Evolutionary conservation across 2,888 invertebrate species (phyloP).

Genomic region (Heteromyza rotundicornis): DNA sequence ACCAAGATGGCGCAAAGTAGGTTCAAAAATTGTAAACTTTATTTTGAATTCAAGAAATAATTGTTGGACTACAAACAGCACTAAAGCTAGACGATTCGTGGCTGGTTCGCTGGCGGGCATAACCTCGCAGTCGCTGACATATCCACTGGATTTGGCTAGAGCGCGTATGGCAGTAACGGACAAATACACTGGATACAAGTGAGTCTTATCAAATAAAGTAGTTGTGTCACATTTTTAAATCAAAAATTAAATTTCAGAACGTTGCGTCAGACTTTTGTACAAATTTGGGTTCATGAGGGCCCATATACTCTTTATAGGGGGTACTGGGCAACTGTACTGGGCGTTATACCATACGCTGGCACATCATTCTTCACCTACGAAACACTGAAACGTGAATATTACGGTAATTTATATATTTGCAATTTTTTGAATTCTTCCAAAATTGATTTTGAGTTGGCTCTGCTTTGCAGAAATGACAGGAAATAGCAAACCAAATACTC

Average conservation of each 20-base stretch:
- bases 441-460: background rate
- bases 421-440: background rate
- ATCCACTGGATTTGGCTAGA: conserved; percentile 95
- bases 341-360: conserved; percentile 96
- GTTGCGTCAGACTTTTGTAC: conserved; percentile 68
- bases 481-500: conserved; percentile 64
- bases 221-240: background rate
- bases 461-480: conserved; percentile 61
- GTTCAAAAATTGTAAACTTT: conserved; percentile 26
- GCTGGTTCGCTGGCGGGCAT: conserved; percentile 96
- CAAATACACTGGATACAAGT: conserved; percentile 74
- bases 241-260: conserved; percentile 39
- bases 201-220: conserved; percentile 24
- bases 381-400: conserved; percentile 81
- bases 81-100: conserved; percentile 67
- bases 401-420: conserved; percentile 68
- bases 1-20: conserved; percentile 67
- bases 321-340: conserved; percentile 87
- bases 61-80: conserved; percentile 39
- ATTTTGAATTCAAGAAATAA: background rate
- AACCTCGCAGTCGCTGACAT: conserved; percentile 92
- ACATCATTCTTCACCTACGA: conserved; percentile 98
- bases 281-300: conserved; percentile 81
- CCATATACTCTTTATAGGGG: conserved; percentile 80
- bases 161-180: conserved; percentile 97